Conservation (phyloP, 2,888 invertebrate genomes). For the Arctia plantaginis region DNA sequence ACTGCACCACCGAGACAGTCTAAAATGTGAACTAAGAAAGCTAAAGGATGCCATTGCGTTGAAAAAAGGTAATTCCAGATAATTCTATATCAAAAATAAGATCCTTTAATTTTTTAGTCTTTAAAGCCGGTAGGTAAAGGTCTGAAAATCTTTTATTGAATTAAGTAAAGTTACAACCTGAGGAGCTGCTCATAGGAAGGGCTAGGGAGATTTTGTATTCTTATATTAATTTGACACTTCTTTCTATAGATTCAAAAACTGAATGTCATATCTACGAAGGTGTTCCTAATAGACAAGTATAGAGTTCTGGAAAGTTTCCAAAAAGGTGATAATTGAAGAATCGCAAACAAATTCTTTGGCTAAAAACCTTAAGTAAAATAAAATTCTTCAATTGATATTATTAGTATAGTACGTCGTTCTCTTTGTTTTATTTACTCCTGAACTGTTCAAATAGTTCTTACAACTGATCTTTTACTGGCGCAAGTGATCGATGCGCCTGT, state of each 20-base stretch:
- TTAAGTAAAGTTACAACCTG: no score
- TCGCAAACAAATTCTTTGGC: neutral
- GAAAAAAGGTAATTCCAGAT: no score
- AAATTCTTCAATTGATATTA: constrained; percentile 45
- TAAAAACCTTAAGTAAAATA: neutral
- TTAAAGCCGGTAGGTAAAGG: no score
- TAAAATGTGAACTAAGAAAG: no score
- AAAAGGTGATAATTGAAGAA: neutral
- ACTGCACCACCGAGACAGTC: no score
- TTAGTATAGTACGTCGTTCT: constrained; percentile 25
- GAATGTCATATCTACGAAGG: neutral
- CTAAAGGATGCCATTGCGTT: no score
- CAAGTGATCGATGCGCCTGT: constrained; percentile 65
- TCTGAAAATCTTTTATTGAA: no score
- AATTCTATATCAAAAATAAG: no score
- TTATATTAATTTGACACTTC: neutral
- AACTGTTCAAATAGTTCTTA: constrained; percentile 55
- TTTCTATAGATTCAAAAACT: neutral
- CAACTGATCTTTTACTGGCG: constrained; percentile 53
- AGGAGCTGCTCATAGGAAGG: no score
- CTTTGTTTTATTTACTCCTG: constrained; percentile 47
- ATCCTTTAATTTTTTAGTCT: no score
- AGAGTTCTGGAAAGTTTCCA: neutral
- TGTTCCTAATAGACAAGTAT: neutral
- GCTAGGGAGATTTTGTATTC: neutral